These are phyloP conservation scores for Campoletis raptor DNA, from an alignment of 2,888 invertebrate species.

Conservation along the genomic window DNA sequence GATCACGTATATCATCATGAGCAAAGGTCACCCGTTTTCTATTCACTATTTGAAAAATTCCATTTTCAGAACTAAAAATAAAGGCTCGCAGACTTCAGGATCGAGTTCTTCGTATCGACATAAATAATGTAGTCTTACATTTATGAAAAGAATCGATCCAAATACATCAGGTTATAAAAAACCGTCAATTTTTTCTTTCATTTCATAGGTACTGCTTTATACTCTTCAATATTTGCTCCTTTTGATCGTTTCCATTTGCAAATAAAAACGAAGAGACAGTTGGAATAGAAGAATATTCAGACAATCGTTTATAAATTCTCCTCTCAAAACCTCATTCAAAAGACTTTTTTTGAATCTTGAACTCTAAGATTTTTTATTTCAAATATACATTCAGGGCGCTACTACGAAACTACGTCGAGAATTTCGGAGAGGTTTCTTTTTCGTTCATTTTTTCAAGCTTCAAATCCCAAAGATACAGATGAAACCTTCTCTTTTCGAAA, in stretches of 20 bases:
- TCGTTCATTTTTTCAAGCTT: background rate
- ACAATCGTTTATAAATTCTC: no score
- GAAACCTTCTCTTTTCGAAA: background rate
- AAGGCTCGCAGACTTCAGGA: background rate
- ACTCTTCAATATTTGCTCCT: background rate
- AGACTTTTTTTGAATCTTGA: no score
- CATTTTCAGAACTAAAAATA: background rate
- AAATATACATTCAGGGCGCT: no score
- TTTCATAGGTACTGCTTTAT: background rate
- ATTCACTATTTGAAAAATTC: background rate
- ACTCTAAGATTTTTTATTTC: no score
- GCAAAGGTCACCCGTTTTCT: background rate
- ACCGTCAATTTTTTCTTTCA: background rate
- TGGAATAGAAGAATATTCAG: no score
- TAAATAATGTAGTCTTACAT: background rate
- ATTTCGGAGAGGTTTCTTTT: background rate
- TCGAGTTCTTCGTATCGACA: background rate
- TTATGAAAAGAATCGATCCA: background rate
- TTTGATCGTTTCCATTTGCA: no score
- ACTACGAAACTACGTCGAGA: no score
- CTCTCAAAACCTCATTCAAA: no score
- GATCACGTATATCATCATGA: conserved; percentile 4
- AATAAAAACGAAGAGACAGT: no score
- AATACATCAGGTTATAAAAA: background rate
- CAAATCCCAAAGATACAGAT: background rate